These are phyloP conservation scores for Brienomyrus brachyistius DNA, from an alignment of 2,113 vertebrate species.

Conservation along the genomic window DNA sequence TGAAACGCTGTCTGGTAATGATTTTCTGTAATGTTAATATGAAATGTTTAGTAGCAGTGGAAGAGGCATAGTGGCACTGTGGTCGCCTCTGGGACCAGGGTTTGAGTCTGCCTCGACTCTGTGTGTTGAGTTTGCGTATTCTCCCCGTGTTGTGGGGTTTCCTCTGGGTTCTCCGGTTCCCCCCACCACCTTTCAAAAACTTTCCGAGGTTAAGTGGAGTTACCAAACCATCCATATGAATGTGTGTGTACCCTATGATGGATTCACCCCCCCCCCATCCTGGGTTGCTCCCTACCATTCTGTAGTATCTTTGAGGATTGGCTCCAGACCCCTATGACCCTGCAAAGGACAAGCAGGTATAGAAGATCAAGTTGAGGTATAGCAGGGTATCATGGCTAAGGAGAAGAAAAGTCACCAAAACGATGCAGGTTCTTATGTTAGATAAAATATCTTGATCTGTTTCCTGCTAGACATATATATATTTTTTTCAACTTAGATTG, in stretches of 20 bases:
- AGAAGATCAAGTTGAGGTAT: background rate
- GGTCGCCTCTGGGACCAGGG: background rate
- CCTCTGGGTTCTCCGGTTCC: background rate
- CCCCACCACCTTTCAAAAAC: background rate
- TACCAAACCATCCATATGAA: background rate
- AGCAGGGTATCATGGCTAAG: background rate
- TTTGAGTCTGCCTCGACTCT: background rate
- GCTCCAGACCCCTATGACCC: background rate
- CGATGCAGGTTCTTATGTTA: background rate
- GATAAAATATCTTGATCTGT: background rate
- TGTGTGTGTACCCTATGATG: background rate
- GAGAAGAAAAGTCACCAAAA: background rate
- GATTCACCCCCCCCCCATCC: background rate
- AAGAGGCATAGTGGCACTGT: background rate
- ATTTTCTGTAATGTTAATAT: background rate
- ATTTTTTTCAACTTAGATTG: background rate
- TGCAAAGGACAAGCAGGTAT: background rate
- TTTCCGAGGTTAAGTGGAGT: background rate
- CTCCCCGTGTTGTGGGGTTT: background rate
- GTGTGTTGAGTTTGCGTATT: background rate
- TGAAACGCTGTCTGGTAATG: constrained; percentile 95
- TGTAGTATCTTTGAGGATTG: background rate
- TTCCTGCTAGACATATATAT: background rate
- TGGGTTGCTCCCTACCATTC: background rate
- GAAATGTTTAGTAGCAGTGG: background rate